Evolutionary conservation across 2,888 invertebrate genomes (phyloP).

Genomic region (Acleris literana): DNA sequence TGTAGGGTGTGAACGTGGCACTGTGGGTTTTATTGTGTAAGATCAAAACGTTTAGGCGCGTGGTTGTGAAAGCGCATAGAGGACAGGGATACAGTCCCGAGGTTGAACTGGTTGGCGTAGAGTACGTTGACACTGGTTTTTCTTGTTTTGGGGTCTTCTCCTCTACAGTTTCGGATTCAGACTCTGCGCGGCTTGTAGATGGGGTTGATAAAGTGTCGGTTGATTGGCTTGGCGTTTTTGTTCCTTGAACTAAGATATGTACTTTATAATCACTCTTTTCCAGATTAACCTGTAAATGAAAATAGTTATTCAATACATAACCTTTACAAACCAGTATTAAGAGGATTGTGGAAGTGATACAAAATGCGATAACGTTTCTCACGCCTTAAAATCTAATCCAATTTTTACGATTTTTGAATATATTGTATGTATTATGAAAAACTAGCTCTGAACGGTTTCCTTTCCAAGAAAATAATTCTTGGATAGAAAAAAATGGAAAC

Average conservation of each 20-base stretch:
- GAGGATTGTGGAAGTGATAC: no score
- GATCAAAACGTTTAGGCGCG: slow-evolving; percentile 88
- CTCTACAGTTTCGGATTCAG: slow-evolving; percentile 46
- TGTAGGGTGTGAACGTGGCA: slow-evolving; percentile 75
- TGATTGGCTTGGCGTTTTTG: slow-evolving; percentile 56
- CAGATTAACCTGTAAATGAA: slow-evolving; percentile 62
- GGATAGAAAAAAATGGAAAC: no score
- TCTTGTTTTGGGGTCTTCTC: slow-evolving; percentile 40
- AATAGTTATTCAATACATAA: slow-evolving; percentile 19
- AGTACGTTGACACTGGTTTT: slow-evolving; percentile 43
- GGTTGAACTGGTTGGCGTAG: slow-evolving; percentile 56
- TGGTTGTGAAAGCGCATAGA: slow-evolving; percentile 86
- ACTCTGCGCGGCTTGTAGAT: slow-evolving; percentile 57
- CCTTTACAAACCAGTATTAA: background rate
- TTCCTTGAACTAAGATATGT: slow-evolving; percentile 85
- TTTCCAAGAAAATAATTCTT: no score
- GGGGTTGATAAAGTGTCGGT: slow-evolving; percentile 52
- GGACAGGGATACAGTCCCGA: slow-evolving; percentile 84
- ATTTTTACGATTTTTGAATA: no score
- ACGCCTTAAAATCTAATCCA: no score
- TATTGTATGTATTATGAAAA: no score
- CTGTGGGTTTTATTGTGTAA: slow-evolving; percentile 89
- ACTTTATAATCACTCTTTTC: slow-evolving; percentile 85
- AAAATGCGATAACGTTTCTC: no score
- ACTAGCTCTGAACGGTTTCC: no score